Conservation (phyloP, 2,797 vertebrate species). For the Scyliorhinus canicula region DNA sequence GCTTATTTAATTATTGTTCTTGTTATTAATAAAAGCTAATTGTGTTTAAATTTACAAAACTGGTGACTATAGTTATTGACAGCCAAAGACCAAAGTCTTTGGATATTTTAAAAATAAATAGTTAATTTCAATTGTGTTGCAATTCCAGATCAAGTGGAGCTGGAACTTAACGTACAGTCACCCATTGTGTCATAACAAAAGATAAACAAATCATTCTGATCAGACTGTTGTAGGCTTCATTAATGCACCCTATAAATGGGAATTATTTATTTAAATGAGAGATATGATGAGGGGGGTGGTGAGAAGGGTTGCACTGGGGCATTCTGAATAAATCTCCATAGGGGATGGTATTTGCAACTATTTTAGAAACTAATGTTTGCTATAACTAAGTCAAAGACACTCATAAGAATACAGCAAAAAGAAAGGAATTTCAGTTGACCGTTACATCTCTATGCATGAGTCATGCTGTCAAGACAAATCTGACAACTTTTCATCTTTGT, state of each 20-base stretch:
- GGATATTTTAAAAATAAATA: too few species aligned
- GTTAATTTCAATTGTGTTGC: too few species aligned
- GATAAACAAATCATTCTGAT: not conserved
- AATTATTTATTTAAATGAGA: not conserved
- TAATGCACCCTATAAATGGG: not conserved
- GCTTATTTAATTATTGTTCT: too few species aligned
- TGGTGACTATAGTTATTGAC: too few species aligned
- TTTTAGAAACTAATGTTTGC: not conserved
- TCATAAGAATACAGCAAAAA: not conserved
- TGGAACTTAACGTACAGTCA: too few species aligned
- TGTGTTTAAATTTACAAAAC: too few species aligned
- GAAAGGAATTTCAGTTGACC: not conserved
- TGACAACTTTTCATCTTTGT: constrained; percentile 14
- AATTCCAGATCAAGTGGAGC: too few species aligned
- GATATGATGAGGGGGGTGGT: too few species aligned
- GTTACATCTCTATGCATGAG: not conserved
- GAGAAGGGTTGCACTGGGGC: too few species aligned
- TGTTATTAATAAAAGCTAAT: too few species aligned
- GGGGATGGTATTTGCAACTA: not conserved
- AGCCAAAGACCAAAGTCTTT: too few species aligned
- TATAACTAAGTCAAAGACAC: not conserved
- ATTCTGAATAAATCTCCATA: not conserved
- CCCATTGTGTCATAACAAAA: too few species aligned
- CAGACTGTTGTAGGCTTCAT: not conserved
- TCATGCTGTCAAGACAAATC: not conserved